A percentile compares a stretch with the other conserved stretches of the same genome.
Conservation (phyloP, 2,888 invertebrate species). For the Sepioteuthis lessoniana region DNA sequence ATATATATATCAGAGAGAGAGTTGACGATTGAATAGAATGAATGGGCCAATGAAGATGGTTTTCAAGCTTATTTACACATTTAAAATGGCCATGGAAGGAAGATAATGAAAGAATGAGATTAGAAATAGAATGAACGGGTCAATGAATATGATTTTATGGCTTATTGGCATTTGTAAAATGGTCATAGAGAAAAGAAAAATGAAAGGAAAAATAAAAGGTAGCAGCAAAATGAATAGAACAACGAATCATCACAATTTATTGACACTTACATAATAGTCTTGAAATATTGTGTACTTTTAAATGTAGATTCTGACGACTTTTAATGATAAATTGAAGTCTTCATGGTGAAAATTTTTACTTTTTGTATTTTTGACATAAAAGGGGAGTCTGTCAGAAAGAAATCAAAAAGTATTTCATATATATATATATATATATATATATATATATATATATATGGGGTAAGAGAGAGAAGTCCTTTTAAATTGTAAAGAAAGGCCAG, state of each 20-base stretch:
- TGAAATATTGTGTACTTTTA: background rate
- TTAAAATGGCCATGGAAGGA: background rate
- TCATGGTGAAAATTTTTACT: no score
- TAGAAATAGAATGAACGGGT: background rate
- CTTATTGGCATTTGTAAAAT: background rate
- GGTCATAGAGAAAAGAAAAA: background rate
- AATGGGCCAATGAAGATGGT: background rate
- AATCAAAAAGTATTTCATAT: no score
- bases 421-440: no score
- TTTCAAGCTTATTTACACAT: background rate
- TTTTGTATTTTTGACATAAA: no score
- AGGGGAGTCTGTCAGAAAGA: no score
- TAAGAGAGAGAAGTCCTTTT: no score
- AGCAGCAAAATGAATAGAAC: background rate
- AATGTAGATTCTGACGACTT: background rate
- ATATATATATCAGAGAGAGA: no score
- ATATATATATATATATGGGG: no score
- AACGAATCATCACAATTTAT: background rate
- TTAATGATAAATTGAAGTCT: no score
- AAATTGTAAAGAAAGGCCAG: no score
- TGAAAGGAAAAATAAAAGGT: background rate
- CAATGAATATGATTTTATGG: background rate
- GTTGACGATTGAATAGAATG: background rate
- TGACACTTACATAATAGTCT: background rate
- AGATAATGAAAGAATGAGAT: background rate